These are phyloP conservation scores for Mormoops blainvillei DNA, from an alignment of 2,113 vertebrate species.

Conservation along the genomic window DNA sequence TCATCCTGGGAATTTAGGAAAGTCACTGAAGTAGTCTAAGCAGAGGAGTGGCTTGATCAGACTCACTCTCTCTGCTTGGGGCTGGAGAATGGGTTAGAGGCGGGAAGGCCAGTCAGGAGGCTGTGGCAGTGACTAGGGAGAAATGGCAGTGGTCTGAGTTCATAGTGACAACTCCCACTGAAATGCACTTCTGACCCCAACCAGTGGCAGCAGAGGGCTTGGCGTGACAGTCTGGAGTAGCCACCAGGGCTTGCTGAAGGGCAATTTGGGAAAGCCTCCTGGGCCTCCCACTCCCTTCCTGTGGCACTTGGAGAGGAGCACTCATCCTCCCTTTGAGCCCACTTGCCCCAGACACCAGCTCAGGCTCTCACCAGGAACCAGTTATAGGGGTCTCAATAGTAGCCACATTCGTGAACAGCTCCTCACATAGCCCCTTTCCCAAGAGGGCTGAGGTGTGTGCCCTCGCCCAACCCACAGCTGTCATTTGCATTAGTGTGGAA, in stretches of 20 bases:
- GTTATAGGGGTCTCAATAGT: neutral
- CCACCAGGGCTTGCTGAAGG: too few relatives aligned
- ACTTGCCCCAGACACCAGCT: neutral
- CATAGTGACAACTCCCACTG: too few relatives aligned
- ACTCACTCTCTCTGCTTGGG: neutral
- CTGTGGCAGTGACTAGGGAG: neutral
- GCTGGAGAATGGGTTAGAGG: neutral
- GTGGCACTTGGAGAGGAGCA: neutral
- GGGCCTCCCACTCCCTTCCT: too few relatives aligned
- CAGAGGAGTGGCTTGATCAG: neutral
- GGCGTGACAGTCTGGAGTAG: neutral
- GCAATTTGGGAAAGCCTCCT: neutral
- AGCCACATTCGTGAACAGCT: too few relatives aligned
- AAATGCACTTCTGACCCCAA: neutral
- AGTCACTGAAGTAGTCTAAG: neutral
- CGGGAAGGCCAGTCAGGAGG: neutral
- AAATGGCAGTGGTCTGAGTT: neutral
- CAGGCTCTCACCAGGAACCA: neutral
- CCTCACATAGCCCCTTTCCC: too few relatives aligned
- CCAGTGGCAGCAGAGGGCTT: neutral
- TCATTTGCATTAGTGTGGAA: neutral
- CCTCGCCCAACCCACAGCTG: too few relatives aligned
- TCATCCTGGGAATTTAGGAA: neutral
- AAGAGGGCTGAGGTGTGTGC: neutral
- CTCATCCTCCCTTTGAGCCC: neutral